Conservation (phyloP, 2,888 invertebrate species). For the Cephus nigrinus region DNA sequence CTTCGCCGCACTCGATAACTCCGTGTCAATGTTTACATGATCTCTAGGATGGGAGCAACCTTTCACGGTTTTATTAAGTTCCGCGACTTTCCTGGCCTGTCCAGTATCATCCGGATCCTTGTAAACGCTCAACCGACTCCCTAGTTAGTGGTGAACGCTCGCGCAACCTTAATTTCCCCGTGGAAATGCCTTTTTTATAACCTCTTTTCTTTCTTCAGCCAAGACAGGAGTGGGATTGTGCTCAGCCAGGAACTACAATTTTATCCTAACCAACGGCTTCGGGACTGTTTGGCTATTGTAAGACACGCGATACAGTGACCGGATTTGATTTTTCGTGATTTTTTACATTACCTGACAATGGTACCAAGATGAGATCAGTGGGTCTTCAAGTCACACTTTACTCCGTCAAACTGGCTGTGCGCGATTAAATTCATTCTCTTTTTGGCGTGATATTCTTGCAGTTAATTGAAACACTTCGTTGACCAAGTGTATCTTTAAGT, state of each 20-base stretch:
- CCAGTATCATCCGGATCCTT: not conserved
- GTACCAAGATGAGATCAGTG: not conserved
- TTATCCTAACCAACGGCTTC: not conserved
- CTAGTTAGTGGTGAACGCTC: not conserved
- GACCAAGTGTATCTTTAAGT: not conserved
- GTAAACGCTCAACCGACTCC: not conserved
- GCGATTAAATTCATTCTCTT: conserved; percentile 15
- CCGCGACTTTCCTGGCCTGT: conserved; percentile 14
- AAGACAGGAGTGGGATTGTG: conserved; percentile 23
- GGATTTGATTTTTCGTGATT: not conserved
- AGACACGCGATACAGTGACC: not conserved
- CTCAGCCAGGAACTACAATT: conserved; percentile 17
- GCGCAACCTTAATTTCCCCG: not conserved
- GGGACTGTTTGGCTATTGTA: not conserved
- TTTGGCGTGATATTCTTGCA: conserved; percentile 3
- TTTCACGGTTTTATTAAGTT: conserved; percentile 35
- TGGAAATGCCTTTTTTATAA: conserved; percentile 35
- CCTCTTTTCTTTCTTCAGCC: conserved; percentile 30
- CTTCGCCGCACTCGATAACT: conserved; percentile 35
- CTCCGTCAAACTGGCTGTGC: conserved; percentile 17
- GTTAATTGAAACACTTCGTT: not conserved
- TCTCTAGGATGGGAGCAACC: conserved; percentile 43
- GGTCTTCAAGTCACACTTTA: not conserved
- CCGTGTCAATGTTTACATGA: conserved; percentile 58
- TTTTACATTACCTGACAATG: not conserved